Conservation (phyloP, 2,888 invertebrate species). For the Chrysodeixis includens region DNA sequence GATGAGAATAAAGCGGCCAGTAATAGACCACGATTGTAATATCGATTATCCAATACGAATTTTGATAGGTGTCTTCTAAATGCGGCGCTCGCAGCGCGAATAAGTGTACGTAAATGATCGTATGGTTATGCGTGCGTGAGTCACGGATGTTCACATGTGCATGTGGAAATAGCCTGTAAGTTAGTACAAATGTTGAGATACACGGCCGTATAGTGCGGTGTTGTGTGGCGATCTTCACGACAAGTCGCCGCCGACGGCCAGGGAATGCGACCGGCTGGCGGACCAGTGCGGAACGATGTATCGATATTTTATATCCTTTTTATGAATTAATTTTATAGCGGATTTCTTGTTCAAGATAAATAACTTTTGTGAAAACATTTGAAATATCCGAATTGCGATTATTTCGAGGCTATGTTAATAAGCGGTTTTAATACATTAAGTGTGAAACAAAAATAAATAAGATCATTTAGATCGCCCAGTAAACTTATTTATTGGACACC, state of each 20-base stretch:
- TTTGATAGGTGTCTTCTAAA: constrained; percentile 70
- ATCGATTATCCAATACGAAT: constrained; percentile 76
- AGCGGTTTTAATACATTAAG: too few species aligned
- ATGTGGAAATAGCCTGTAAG: constrained; percentile 84
- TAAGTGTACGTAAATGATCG: constrained; percentile 75
- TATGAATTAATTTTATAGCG: constrained; percentile 12
- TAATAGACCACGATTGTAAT: constrained; percentile 66
- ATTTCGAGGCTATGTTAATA: too few species aligned
- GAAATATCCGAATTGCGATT: not conserved
- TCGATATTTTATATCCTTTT: constrained; percentile 65
- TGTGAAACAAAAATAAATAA: too few species aligned
- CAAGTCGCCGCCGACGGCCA: constrained; percentile 78
- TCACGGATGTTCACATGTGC: constrained; percentile 85
- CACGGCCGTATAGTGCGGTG: constrained; percentile 65
- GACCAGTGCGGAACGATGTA: constrained; percentile 77
- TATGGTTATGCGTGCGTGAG: constrained; percentile 82
- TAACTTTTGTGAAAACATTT: not conserved
- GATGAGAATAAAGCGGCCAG: constrained; percentile 59
- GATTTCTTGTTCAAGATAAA: not conserved
- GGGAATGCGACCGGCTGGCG: constrained; percentile 87
- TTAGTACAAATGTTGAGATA: constrained; percentile 83
- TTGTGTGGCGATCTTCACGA: constrained; percentile 79
- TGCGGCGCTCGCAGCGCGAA: constrained; percentile 70
- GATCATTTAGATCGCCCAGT: too few species aligned
- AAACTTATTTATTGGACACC: too few species aligned